These are phyloP conservation scores for Gymnocypris eckloni DNA, from an alignment of 2,797 vertebrate genomes.

Conservation along the genomic window DNA sequence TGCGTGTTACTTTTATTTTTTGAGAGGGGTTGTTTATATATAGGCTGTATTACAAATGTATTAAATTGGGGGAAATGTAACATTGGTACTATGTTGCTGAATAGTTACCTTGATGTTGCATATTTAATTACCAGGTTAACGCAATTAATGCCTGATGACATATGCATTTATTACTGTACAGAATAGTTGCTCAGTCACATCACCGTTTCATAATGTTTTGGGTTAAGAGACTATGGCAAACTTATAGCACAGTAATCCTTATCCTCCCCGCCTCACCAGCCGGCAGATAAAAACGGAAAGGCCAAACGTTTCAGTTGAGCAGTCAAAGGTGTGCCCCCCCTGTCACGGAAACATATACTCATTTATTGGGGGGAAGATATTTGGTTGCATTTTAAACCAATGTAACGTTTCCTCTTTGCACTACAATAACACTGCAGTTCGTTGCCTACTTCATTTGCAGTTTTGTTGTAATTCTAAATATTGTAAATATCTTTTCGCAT, in stretches of 20 bases:
- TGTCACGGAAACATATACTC: conserved; percentile 39
- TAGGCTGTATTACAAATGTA: too few relatives aligned
- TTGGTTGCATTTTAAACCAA: conserved; percentile 40
- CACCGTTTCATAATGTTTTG: conserved; percentile 3
- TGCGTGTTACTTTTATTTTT: background rate
- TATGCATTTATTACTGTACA: background rate
- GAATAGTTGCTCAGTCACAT: background rate
- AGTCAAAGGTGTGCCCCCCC: conserved; percentile 49
- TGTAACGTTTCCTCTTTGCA: conserved; percentile 4
- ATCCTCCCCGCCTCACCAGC: background rate
- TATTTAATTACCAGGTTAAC: background rate
- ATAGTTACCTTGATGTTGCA: background rate
- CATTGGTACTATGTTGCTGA: background rate
- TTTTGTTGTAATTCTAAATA: conserved; percentile 4
- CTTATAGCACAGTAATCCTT: background rate
- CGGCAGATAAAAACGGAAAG: conserved; percentile 11
- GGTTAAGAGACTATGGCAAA: background rate
- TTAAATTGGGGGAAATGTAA: background rate
- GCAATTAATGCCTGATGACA: background rate
- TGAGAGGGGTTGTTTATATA: background rate
- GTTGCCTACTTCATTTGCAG: background rate
- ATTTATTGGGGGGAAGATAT: conserved; percentile 24
- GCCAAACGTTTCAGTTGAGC: conserved; percentile 51
- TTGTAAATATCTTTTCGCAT: background rate
- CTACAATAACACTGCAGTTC: background rate